Conservation (phyloP, 1,140 invertebrate genomes). For the Saccostrea echinata region DNA sequence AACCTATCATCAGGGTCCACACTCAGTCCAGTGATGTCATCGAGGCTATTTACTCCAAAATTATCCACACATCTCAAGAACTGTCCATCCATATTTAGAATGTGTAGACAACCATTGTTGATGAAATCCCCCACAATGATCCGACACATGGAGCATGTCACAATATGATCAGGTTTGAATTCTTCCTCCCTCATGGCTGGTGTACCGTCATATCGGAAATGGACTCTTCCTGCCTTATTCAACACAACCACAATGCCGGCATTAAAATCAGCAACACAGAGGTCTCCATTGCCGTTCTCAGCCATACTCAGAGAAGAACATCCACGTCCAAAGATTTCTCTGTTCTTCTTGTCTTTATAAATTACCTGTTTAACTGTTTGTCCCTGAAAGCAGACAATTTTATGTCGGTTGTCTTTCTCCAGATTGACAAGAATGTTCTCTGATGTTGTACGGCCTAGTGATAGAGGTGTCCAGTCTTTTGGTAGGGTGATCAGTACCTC, state of each 20-base stretch:
- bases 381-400: not conserved
- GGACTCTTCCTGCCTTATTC: not conserved
- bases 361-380: not conserved
- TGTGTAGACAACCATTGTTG: not conserved
- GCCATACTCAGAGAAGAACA: not conserved
- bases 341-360: not conserved
- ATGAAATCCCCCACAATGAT: not conserved
- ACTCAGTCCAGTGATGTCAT: not conserved
- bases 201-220: not conserved
- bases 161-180: constrained; percentile 1
- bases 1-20: not conserved
- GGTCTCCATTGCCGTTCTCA: not conserved
- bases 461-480: not conserved
- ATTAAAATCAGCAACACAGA: not conserved
- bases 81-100: not conserved
- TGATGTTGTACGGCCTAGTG: not conserved
- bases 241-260: not conserved
- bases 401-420: not conserved
- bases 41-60: not conserved
- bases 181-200: not conserved
- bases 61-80: not conserved
- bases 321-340: not conserved
- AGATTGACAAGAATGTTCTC: not conserved
- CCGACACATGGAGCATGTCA: not conserved
- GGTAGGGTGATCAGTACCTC: not conserved